Evolutionary conservation across 2,797 vertebrate genomes (phyloP), one percentile per base, ranked within the genome.

Genomic region (Ambastaia sidthimunki): DNA sequence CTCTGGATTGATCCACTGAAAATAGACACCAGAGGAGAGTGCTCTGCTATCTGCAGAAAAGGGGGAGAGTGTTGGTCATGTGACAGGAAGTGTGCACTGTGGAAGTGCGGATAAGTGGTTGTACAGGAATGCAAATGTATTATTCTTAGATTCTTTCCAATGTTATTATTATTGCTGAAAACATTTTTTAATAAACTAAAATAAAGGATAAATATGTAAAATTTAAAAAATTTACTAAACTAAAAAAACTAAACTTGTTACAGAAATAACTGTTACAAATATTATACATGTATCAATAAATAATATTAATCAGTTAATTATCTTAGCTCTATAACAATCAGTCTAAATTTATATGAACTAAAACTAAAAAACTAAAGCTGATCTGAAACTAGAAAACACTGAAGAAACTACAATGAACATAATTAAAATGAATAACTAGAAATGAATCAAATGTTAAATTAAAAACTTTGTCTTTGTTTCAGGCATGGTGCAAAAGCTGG

Each of bases 401-500:
- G n/a, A n/a, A n/a, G n/a, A n/a, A n/a, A n/a, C n/a, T 21, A 21
- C 6, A 59, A 59, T 4, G 13, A 28, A 15, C 57, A 37, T 37
- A 37, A 4, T 31, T 31, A 37, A 37, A 37, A 37, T 37, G 0
- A 37, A 15, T 23, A 19, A 4, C 11, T 15, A 19, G 34, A 37
- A 19, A 19, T 9, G 18, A 50, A 50, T 11, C 18, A 37, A 37
- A 37, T 37, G 3, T 5, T 37, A 37, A 37, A 37, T 37, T 37
- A 2, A 37, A 37, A 37, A 5, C 5, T 37, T n/a, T n/a, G 37
- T 21, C 1, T 71, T 0, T 60, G 57, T 67, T 19, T 68, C 86
- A 96, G 95, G 95, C 67, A 96, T 96, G 95, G 95, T 96, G 65
- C 95, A 96, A 84, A 96, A 96, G 86, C 90, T 96, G 63, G 95